phyloP scores from a whole-genome alignment of 2,797 vertebrate genomes.

The Mycteria americana region DNA sequence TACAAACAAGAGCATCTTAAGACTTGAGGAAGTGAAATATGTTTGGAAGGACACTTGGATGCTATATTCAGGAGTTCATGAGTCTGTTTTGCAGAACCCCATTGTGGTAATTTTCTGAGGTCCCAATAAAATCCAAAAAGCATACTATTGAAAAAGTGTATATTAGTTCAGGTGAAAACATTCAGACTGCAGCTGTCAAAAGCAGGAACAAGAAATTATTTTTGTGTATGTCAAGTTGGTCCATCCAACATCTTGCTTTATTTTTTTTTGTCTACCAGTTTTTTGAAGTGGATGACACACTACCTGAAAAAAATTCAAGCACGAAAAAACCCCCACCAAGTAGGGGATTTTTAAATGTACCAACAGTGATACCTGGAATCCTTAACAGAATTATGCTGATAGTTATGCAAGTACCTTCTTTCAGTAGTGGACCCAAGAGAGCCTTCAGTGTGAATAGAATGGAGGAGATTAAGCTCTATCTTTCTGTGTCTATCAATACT shows the following conservation, averaged over 20 bases:
- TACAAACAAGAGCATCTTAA: neutral
- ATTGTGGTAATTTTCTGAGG: neutral
- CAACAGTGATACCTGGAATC: neutral
- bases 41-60: neutral
- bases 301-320: neutral
- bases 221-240: neutral
- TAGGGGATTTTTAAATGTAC: neutral
- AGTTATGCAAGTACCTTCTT: neutral
- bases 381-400: neutral
- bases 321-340: neutral
- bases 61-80: neutral
- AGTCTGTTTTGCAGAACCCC: neutral
- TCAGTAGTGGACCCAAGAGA: neutral
- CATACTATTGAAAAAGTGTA: neutral
- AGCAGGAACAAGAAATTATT: slow-evolving; percentile 27
- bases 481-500: neutral
- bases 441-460: neutral
- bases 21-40: neutral
- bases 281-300: slow-evolving; percentile 20
- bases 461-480: neutral
- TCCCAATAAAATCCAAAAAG: neutral
- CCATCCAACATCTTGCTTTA: neutral
- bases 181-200: slow-evolving; percentile 19
- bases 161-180: slow-evolving; percentile 12
- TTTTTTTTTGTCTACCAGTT: neutral